Percentiles rank a stretch among this genome's conserved stretches.
Evolutionary conservation across 1,140 invertebrate species (phyloP).

Genomic region (Nomia melanderi): DNA sequence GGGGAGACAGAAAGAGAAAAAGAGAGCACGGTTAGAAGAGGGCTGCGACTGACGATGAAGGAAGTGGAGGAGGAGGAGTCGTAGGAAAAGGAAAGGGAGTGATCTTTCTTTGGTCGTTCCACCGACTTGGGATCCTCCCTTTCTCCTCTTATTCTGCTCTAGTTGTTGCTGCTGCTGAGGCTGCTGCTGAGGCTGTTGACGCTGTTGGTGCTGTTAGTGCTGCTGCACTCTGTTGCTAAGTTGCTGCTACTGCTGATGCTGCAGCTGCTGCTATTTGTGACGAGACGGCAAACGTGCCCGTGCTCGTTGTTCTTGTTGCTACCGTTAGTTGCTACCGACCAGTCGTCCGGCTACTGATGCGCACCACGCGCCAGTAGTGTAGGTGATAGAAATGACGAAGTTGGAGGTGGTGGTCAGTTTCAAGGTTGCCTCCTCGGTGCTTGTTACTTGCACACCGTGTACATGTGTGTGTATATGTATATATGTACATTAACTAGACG

Average conservation of each 20-base stretch:
- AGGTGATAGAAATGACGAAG: conserved; percentile 59
- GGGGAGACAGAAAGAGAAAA: conserved; percentile 44
- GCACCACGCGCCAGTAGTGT: conserved; percentile 10
- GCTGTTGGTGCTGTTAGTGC: background rate
- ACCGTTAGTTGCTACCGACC: conserved; percentile 40
- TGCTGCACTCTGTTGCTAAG: conserved; percentile 7
- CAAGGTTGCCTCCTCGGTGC: conserved; percentile 61
- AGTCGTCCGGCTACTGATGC: conserved; percentile 35
- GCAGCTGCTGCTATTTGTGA: too few relatives aligned
- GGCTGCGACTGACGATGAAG: conserved; percentile 31
- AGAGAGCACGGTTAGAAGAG: conserved; percentile 14
- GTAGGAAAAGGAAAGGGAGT: conserved; percentile 56
- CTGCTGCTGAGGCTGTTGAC: background rate
- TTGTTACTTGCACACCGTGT: conserved; percentile 10
- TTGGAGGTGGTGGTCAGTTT: conserved; percentile 62
- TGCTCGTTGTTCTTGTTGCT: conserved; percentile 13
- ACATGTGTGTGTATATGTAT: background rate
- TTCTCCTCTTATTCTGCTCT: conserved; percentile 48
- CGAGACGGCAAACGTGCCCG: background rate
- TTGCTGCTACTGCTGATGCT: background rate
- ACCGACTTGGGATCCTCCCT: conserved; percentile 36
- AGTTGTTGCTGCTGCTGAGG: conserved; percentile 30
- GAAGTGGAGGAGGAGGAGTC: conserved; percentile 44
- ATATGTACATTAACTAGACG: conserved; percentile 6
- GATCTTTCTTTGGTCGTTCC: conserved; percentile 58